Conservation (phyloP, 2,113 vertebrate species). For the Clinocottus analis region DNA sequence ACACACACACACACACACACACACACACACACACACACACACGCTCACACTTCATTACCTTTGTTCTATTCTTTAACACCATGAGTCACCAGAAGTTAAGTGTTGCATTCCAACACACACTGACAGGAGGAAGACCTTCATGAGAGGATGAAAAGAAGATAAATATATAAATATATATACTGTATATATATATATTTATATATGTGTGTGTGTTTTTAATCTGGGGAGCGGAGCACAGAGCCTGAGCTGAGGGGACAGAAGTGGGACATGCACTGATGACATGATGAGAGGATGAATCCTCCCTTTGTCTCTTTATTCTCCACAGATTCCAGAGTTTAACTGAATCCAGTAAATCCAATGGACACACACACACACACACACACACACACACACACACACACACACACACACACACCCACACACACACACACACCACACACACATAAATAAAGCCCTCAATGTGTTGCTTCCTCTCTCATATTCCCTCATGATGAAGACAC, state of each 20-base stretch:
- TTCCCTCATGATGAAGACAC: too few species aligned
- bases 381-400: too few species aligned
- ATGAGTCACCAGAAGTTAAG: conserved; percentile 53
- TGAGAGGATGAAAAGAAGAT: conserved; percentile 25
- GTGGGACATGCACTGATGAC: conserved; percentile 71
- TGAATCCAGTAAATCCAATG: too few species aligned
- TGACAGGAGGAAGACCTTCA: not conserved
- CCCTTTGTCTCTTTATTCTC: conserved; percentile 73
- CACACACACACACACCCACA: too few species aligned
- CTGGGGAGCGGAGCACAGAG: too few species aligned
- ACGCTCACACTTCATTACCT: conserved; percentile 7
- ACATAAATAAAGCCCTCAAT: too few species aligned
- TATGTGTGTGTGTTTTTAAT: too few species aligned
- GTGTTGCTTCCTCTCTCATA: too few species aligned
- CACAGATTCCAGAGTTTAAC: conserved; percentile 63
- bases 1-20: not conserved
- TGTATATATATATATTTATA: too few species aligned
- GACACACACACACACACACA: too few species aligned
- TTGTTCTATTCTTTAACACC: conserved; percentile 5
- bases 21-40: conserved; percentile 1
- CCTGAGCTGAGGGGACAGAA: conserved; percentile 77
- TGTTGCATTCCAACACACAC: conserved; percentile 4
- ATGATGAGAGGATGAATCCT: conserved; percentile 72
- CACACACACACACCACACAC: too few species aligned
- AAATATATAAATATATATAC: too few species aligned